These are phyloP conservation scores for Hypena proboscidalis DNA, from an alignment of 2,888 invertebrate genomes.

Conservation along the genomic window DNA sequence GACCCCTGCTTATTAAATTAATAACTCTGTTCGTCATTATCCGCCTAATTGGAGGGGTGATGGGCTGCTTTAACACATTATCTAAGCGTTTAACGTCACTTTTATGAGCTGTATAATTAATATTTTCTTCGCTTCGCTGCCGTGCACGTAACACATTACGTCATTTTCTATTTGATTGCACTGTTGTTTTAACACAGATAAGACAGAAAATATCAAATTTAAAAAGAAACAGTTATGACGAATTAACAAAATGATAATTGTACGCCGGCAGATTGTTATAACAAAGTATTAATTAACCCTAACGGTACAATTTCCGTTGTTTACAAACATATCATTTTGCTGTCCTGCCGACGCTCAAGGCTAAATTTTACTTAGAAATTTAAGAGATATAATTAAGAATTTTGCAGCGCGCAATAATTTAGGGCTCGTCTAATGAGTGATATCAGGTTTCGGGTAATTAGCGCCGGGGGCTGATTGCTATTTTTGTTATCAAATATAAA, in stretches of 20 bases:
- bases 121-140: constrained; percentile 51
- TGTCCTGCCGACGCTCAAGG: constrained; percentile 73
- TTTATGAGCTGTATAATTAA: constrained; percentile 80
- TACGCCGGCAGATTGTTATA: constrained; percentile 48
- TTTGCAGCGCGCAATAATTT: constrained; percentile 82
- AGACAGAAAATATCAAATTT: no score
- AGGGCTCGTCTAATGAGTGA: constrained; percentile 81
- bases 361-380: constrained; percentile 84
- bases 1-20: constrained; percentile 82
- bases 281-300: constrained; percentile 70
- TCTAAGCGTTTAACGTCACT: constrained; percentile 76
- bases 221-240: constrained; percentile 6
- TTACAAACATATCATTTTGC: constrained; percentile 84
- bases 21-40: constrained; percentile 82
- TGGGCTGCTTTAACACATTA: constrained; percentile 78
- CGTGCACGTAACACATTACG: constrained; percentile 19
- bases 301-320: constrained; percentile 77
- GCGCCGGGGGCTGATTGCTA: constrained; percentile 71
- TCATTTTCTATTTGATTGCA: constrained; percentile 5
- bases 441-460: constrained; percentile 84
- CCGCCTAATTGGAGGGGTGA: constrained; percentile 82
- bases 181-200: no score
- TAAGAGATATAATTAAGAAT: constrained; percentile 85
- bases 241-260: constrained; percentile 3
- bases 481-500: constrained; percentile 71